Evolutionary conservation across 1,140 invertebrate genomes (phyloP), one percentile per base, ranked within the genome.

Genomic region (Hyles vespertilio): DNA sequence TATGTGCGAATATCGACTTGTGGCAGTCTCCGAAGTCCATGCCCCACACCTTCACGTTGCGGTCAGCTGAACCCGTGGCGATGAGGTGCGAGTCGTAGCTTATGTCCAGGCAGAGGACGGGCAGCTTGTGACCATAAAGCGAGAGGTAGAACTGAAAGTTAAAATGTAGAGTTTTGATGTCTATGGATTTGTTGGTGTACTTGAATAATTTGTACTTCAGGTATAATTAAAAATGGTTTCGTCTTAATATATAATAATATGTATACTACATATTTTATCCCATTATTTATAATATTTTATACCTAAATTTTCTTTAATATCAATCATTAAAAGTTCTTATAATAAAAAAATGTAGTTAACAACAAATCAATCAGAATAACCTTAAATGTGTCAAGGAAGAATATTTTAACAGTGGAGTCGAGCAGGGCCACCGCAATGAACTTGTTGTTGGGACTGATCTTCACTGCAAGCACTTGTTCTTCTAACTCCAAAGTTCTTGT

Each of bases 11-110:
- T 57, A 96, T 87, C 0, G 94, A 96, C 67, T 93, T 94, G 79
- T 96, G 96, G 74, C 98, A 99, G 87, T 99, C 98, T 12, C 98
- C 99, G 90, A 99, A 99, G 87, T 99, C 98, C 81, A 99, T 92
- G 49, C 98, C 98, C 98, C 98, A 99, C 63, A 99, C 95, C 91
- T 99, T 98, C 3, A 99, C 92, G 86, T 97, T 98, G 22, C 98
- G 92, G 89, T 99, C 99, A 0, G 95, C 95, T 11, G 98, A 98
- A 32, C 98, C 98, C 0, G 98, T 99, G 2, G 93, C 96, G 61
- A 99, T 95, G 2, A 99, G 75, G 2, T 92, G 92, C 1, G 94
- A 96, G 88, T 99, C 98, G 69, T 94, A 94, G 1, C 96, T 97
- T 66, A 99, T 98, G 80, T 99, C 98, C 91, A 99, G 92, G 72